Conservation (phyloP, 2,888 invertebrate genomes). For the Leptopilina drosophilae region DNA sequence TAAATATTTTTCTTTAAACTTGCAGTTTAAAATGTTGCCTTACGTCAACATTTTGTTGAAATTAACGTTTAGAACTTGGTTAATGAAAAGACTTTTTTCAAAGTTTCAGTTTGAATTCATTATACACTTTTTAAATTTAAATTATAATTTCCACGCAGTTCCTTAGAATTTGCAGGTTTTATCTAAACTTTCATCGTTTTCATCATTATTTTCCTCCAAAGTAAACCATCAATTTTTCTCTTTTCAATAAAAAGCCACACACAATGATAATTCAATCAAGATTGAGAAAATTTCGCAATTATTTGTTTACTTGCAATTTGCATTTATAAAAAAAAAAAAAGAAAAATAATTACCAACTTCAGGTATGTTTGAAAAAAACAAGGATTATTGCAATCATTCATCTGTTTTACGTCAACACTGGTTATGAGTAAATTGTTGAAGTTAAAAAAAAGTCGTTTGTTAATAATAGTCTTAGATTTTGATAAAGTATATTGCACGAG, state of each 20-base stretch:
- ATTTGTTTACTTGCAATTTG: background rate
- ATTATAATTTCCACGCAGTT: slow-evolving; percentile 1
- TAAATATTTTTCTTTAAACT: background rate
- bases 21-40: background rate
- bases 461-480: no score
- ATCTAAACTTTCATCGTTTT: slow-evolving; percentile 8
- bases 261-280: background rate
- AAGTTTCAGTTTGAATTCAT: slow-evolving; percentile 15
- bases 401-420: no score
- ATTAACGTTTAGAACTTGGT: background rate
- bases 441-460: no score
- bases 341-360: no score
- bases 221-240: background rate
- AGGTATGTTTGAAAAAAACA: no score
- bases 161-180: background rate
- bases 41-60: background rate
- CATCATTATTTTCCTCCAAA: background rate
- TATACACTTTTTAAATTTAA: background rate
- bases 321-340: background rate
- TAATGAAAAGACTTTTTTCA: background rate
- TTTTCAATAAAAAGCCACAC: background rate
- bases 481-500: background rate
- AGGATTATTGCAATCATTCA: no score
- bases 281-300: no score
- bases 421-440: no score